phyloP scores from a whole-genome alignment of 2,888 invertebrate genomes.

The Caradrina clavipalpis region DNA sequence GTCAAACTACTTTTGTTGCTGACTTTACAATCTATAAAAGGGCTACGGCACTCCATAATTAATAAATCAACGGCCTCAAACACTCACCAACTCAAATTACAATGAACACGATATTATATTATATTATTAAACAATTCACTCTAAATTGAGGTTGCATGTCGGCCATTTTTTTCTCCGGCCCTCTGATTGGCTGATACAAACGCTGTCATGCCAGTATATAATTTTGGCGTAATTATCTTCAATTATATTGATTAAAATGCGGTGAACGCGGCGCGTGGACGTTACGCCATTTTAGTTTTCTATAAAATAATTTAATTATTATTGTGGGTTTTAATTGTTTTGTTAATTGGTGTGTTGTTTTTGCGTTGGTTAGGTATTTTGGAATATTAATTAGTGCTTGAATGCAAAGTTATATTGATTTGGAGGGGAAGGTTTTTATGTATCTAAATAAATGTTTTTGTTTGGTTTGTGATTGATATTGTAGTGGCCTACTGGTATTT shows the following conservation, averaged over 20 bases:
- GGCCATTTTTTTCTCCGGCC: slow-evolving; percentile 21
- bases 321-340: slow-evolving; percentile 28
- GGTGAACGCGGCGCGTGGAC: slow-evolving; percentile 22
- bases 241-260: slow-evolving; percentile 63
- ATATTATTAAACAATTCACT: slow-evolving; percentile 61
- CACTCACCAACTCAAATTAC: slow-evolving; percentile 45
- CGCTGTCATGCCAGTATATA: slow-evolving; percentile 52
- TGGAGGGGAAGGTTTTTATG: not conserved
- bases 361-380: slow-evolving; percentile 10
- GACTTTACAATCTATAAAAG: not conserved
- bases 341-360: slow-evolving; percentile 17
- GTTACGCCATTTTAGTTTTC: slow-evolving; percentile 46
- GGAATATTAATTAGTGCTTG: slow-evolving; percentile 1
- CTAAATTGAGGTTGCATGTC: slow-evolving; percentile 60
- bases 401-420: not conserved
- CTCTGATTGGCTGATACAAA: slow-evolving; percentile 55
- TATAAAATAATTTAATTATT: slow-evolving; percentile 39
- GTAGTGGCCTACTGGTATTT: not conserved
- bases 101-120: slow-evolving; percentile 53
- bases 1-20: no score
- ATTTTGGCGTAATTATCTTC: slow-evolving; percentile 63
- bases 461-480: not conserved
- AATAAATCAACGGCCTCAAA: slow-evolving; percentile 13
- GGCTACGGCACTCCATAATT: not conserved
- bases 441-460: not conserved